Evolutionary conservation across 2,888 invertebrate species (phyloP).

Genomic region (Amorpha juglandis): DNA sequence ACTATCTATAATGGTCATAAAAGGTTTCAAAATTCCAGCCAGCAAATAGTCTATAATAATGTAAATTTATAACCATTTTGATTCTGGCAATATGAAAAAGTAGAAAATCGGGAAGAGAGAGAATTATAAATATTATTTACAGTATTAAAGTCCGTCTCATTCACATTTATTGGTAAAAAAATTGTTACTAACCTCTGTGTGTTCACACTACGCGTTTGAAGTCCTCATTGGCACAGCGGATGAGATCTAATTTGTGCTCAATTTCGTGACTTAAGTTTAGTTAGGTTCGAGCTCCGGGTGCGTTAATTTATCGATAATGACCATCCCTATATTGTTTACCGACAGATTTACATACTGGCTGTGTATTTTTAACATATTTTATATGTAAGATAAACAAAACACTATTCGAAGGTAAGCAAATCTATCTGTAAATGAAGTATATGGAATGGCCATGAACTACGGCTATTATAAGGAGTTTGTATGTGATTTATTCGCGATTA

Average conservation of each 20-base stretch:
- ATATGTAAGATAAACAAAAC: too few species aligned
- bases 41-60: too few species aligned
- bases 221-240: conserved; percentile 11
- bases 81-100: conserved; percentile 7
- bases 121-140: conserved; percentile 64
- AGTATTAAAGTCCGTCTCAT: conserved; percentile 44
- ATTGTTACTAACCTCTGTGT: conserved; percentile 32
- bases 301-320: conserved; percentile 1
- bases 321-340: too few species aligned
- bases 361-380: too few species aligned
- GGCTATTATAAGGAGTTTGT: too few species aligned
- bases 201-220: conserved; percentile 34
- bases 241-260: conserved; percentile 12
- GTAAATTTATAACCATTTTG: neutral
- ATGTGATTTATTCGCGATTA: too few species aligned
- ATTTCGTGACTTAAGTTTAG: neutral
- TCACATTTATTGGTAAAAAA: conserved; percentile 49
- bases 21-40: too few species aligned
- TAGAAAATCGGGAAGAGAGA: conserved; percentile 11
- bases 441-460: too few species aligned
- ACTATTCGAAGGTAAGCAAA: too few species aligned
- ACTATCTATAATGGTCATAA: too few species aligned
- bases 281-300: neutral
- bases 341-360: too few species aligned
- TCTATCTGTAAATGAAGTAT: too few species aligned